Evolutionary conservation across 2,113 vertebrate species (phyloP).

Genomic region (Litocranius walleri): DNA sequence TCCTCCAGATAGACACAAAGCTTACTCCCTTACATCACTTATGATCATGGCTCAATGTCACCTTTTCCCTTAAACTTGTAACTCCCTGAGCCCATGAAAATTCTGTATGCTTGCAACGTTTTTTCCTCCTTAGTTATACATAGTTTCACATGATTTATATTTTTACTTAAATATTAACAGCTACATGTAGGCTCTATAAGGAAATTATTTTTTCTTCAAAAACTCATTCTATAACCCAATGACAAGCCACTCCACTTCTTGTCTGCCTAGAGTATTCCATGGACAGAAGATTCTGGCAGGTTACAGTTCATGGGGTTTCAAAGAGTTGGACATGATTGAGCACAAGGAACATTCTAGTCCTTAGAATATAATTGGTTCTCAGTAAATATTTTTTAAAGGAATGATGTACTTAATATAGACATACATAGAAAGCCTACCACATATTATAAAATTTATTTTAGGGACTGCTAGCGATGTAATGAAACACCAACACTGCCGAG

Average conservation of each 20-base stretch:
- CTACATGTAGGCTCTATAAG: not conserved
- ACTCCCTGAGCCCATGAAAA: not conserved
- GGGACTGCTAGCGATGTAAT: not conserved
- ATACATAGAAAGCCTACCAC: not conserved
- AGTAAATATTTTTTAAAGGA: not conserved
- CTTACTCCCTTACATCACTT: not conserved
- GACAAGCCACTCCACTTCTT: not conserved
- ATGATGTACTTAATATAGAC: not conserved
- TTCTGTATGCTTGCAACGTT: rapidly evolving
- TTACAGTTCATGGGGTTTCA: not conserved
- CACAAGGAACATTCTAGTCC: not conserved
- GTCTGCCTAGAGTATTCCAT: not conserved
- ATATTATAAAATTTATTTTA: not conserved
- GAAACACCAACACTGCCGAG: too few relatives aligned
- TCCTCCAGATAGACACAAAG: not conserved
- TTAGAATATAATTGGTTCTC: not conserved
- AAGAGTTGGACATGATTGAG: not conserved
- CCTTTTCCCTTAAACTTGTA: not conserved
- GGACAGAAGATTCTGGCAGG: not conserved
- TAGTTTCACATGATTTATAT: not conserved
- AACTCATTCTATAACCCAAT: not conserved
- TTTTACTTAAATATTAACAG: not conserved
- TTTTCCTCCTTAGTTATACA: not conserved
- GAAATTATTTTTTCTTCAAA: not conserved
- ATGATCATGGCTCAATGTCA: not conserved